phyloP scores from a whole-genome alignment of 2,888 invertebrate species.

The Orthosia cruda region DNA sequence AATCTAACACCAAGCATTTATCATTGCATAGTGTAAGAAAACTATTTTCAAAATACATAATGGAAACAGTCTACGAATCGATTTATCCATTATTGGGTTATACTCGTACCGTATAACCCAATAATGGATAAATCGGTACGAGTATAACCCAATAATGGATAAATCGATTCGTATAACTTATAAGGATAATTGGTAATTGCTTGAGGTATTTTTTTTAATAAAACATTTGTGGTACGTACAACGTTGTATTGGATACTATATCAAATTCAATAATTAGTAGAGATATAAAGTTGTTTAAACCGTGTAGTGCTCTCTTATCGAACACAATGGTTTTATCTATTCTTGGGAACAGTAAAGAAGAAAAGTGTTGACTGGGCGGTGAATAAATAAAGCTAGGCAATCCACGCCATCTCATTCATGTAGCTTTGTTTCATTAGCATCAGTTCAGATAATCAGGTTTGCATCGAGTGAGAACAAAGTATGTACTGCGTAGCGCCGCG shows the following conservation, averaged over 20 bases:
- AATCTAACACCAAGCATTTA: not conserved
- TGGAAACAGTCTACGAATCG: not conserved
- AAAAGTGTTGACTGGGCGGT: not conserved
- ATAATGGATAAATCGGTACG: too few relatives aligned
- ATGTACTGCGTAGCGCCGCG: not conserved
- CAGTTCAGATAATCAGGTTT: constrained; percentile 11
- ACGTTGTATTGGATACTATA: too few relatives aligned
- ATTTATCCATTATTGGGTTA: not conserved
- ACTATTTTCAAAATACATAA: not conserved
- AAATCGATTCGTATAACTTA: too few relatives aligned
- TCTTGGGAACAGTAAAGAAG: not conserved
- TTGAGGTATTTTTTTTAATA: too few relatives aligned
- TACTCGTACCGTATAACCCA: too few relatives aligned
- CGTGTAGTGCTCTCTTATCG: too few relatives aligned
- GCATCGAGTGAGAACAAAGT: not conserved
- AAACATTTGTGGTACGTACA: too few relatives aligned
- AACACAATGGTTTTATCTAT: not conserved
- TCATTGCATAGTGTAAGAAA: not conserved
- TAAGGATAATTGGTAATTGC: too few relatives aligned
- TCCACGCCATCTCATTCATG: too few relatives aligned
- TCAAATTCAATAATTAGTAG: too few relatives aligned
- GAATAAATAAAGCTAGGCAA: not conserved
- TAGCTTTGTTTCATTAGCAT: constrained; percentile 16
- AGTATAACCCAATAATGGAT: too few relatives aligned
- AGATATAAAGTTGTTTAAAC: too few relatives aligned